These are phyloP conservation scores for Pristiophorus japonicus DNA, from an alignment of 2,113 vertebrate species.

Conservation along the genomic window DNA sequence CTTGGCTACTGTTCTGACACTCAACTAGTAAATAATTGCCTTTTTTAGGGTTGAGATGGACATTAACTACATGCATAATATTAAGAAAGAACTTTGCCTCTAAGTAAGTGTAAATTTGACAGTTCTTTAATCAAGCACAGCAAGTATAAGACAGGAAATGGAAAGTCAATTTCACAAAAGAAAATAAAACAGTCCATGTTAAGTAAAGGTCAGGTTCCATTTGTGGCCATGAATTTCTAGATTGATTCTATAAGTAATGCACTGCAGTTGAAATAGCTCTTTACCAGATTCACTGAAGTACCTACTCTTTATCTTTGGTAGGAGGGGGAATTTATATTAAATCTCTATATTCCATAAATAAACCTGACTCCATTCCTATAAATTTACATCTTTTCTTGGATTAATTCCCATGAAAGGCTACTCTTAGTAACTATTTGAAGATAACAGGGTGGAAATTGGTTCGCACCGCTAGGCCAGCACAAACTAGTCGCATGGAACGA, in stretches of 20 bases:
- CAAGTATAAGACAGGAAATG: background rate
- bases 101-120: constrained; percentile 33
- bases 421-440: background rate
- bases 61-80: constrained; percentile 15
- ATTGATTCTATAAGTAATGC: background rate
- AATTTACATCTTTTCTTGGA: background rate
- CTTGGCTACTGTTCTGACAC: background rate
- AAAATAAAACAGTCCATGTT: background rate
- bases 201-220: constrained; percentile 7
- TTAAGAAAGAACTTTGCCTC: constrained; percentile 23
- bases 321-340: background rate
- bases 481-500: background rate
- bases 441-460: background rate
- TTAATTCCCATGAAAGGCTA: background rate
- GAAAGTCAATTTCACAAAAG: background rate
- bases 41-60: background rate
- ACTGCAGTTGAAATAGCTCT: background rate
- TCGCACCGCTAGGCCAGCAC: background rate
- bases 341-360: background rate
- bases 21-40: constrained; percentile 9
- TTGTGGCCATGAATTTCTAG: background rate
- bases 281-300: background rate
- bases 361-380: background rate
- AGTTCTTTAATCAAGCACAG: constrained; percentile 24
- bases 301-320: background rate